These are phyloP conservation scores for Oryzias curvinotus DNA, from an alignment of 2,113 vertebrate species.

Conservation along the genomic window DNA sequence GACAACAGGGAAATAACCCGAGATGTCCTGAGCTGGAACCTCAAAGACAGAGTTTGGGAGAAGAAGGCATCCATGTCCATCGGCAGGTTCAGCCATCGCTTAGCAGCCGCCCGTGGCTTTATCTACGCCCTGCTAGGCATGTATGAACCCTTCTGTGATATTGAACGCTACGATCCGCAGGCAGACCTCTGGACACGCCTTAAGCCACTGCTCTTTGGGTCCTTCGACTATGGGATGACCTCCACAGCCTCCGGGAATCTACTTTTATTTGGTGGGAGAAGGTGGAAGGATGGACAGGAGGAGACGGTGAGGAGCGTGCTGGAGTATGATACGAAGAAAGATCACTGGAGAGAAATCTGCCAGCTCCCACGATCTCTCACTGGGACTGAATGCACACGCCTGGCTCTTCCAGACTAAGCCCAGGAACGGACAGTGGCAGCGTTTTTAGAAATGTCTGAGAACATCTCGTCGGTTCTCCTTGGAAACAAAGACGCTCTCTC, in stretches of 20 bases:
- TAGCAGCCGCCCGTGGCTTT: slow-evolving; percentile 81
- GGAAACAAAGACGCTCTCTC: too few species aligned
- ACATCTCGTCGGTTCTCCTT: too few species aligned
- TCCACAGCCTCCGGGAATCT: slow-evolving; percentile 76
- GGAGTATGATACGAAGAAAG: slow-evolving; percentile 86
- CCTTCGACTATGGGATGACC: slow-evolving; percentile 89
- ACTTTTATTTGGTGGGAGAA: slow-evolving; percentile 89
- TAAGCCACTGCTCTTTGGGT: slow-evolving; percentile 81
- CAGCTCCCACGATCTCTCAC: slow-evolving; percentile 84
- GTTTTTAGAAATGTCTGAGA: too few species aligned
- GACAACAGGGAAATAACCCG: slow-evolving; percentile 76
- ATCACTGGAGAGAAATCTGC: slow-evolving; percentile 90
- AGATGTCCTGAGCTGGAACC: slow-evolving; percentile 79
- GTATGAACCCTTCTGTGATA: slow-evolving; percentile 93
- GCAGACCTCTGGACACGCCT: slow-evolving; percentile 88
- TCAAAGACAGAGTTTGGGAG: slow-evolving; percentile 73
- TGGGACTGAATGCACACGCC: slow-evolving; percentile 84
- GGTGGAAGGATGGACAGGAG: slow-evolving; percentile 87
- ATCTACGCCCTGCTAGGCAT: slow-evolving; percentile 92
- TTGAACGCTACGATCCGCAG: slow-evolving; percentile 84
- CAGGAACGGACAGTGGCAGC: too few species aligned
- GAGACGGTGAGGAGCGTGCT: slow-evolving; percentile 85
- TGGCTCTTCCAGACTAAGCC: slow-evolving; percentile 79
- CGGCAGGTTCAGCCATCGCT: slow-evolving; percentile 88
- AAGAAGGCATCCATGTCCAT: slow-evolving; percentile 87